These are phyloP conservation scores for Goniozus legneri DNA, from an alignment of 1,140 invertebrate species.

Conservation along the genomic window DNA sequence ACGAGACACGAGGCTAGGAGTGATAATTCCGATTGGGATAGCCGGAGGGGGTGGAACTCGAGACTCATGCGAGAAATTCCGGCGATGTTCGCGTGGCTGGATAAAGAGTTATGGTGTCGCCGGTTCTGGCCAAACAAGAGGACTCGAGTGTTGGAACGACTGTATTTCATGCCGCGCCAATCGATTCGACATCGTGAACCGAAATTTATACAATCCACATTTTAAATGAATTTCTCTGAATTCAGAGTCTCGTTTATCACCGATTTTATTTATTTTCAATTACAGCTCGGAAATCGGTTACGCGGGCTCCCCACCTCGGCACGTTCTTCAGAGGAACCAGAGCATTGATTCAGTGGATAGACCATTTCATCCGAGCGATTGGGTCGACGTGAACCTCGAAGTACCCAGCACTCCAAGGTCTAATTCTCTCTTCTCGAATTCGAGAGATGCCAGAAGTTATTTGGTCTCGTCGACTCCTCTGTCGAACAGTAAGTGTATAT, in stretches of 20 bases:
- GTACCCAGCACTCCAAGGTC: slow-evolving; percentile 50
- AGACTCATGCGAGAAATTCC: slow-evolving; percentile 21
- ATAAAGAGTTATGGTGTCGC: no score
- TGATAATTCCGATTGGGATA: no score
- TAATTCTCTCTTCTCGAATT: slow-evolving; percentile 44
- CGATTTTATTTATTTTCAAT: slow-evolving; percentile 14
- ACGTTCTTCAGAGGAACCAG: slow-evolving; percentile 38
- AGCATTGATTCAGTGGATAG: slow-evolving; percentile 53
- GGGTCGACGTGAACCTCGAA: slow-evolving; percentile 58
- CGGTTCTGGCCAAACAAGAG: no score
- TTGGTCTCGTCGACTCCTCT: slow-evolving; percentile 25
- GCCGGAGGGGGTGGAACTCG: no score
- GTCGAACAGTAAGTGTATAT: slow-evolving; percentile 34
- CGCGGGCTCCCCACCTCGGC: slow-evolving; percentile 44
- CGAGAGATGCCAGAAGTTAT: slow-evolving; percentile 34
- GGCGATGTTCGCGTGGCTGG: slow-evolving; percentile 21
- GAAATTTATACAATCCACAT: no score
- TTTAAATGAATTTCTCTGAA: no score
- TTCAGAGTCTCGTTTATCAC: no score
- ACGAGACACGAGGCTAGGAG: slow-evolving; percentile 5
- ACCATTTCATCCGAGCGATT: slow-evolving; percentile 55
- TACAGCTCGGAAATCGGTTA: slow-evolving; percentile 51
- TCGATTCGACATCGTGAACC: no score
- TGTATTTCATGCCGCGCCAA: no score
- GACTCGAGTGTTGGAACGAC: no score